These are phyloP conservation scores for Amblyjoppa fuscipennis DNA, from an alignment of 2,888 invertebrate genomes.

Conservation along the genomic window DNA sequence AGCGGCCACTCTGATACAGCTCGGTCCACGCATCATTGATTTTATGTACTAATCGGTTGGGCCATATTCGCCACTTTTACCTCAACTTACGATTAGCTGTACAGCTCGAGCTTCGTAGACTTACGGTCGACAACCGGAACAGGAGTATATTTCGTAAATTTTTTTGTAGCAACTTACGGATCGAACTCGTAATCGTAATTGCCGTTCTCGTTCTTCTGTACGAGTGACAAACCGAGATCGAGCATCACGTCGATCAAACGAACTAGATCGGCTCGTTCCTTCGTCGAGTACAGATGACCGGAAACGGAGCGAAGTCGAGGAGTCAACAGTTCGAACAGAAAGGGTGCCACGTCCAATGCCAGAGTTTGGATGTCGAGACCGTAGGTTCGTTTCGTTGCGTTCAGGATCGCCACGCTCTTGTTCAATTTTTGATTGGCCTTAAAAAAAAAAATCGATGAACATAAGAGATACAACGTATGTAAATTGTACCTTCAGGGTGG, in stretches of 20 bases:
- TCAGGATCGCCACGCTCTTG: conserved; percentile 76
- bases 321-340: conserved; percentile 81
- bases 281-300: conserved; percentile 90
- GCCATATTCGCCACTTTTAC: too few species aligned
- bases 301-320: conserved; percentile 84
- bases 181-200: conserved; percentile 88
- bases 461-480: conserved; percentile 1
- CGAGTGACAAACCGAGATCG: conserved; percentile 94
- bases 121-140: too few species aligned
- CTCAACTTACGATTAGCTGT: too few species aligned
- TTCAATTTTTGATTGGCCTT: conserved; percentile 85
- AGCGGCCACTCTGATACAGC: too few species aligned
- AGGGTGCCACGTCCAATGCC: conserved; percentile 78
- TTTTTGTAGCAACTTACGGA: conserved; percentile 77
- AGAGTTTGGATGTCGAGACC: conserved; percentile 77
- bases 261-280: conserved; percentile 90
- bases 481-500: not conserved
- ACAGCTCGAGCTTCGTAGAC: too few species aligned
- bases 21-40: too few species aligned
- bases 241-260: conserved; percentile 94
- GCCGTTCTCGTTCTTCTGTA: conserved; percentile 92
- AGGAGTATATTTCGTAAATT: not conserved
- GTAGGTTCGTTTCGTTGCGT: conserved; percentile 74
- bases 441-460: conserved; percentile 76
- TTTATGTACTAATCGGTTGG: too few species aligned